Evolutionary conservation across 2,888 invertebrate species (phyloP), one percentile per base, ranked within the genome.

Genomic region (Operophtera brumata): DNA sequence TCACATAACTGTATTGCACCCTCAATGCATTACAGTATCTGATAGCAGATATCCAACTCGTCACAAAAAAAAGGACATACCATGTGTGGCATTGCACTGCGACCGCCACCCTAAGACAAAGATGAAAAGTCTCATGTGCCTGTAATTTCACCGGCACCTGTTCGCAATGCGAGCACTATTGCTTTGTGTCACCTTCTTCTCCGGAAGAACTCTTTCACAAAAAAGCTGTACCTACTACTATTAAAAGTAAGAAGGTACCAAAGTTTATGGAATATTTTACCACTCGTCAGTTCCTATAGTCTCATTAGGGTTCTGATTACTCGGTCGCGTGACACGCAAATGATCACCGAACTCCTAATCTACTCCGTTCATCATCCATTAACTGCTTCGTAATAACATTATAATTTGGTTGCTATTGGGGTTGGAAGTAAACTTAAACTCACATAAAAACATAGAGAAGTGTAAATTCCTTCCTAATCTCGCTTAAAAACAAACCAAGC

Each of bases 321-420:
- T 11, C 10, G 41, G 40, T 55, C 41, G 59, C 59, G 55, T 59
- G 59, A 52, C 34, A 47, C 32, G 30, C 47, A 52, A 58, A 58
- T 54, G 58, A 58, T 57, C 43, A 50, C 30, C 10, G 36, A 42
- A 43, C 37, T 30, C 25, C 36, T 50, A 46, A 56, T 53, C 47
- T 47, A 39, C 48, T 53, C 43, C 52, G 52, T 49, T 43, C 36
- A 53, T 56, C 49, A 50, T 41, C 37, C 46, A 54, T 49, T 59
- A 53, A 37, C 30, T 39, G 32, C 11, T 26, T 30, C 13, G 37
- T 30, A 37, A 37, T 32, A 43, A 30, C 8, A 55, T 46, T 45
- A 28, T 13, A 20, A 20, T 40, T 45, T 41, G 44, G 47, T 48
- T 42, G 37, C 26, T 26, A 11, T 30, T 1, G 11, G n/a, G n/a